A percentile compares a stretch with the other conserved stretches of the same genome.
These are phyloP conservation scores for Bellardia bayeri DNA, from an alignment of 2,888 invertebrate genomes.

Conservation along the genomic window DNA sequence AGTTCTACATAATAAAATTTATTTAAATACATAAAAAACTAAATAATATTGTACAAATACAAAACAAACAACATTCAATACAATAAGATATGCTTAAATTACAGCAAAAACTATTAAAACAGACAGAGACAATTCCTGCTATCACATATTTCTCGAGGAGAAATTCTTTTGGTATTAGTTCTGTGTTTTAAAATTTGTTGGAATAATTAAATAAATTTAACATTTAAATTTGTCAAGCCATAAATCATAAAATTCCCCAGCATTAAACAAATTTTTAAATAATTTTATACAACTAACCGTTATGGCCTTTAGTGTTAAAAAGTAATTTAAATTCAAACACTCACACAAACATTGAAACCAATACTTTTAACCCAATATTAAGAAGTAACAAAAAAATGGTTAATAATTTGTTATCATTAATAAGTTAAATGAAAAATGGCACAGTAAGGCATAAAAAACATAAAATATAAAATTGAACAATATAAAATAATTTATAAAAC, in stretches of 20 bases:
- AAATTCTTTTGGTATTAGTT: background rate
- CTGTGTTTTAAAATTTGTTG: background rate
- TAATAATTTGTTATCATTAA: conserved; percentile 29
- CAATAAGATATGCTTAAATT: no score
- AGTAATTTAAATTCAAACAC: background rate
- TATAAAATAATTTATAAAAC: background rate
- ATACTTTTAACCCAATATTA: conserved; percentile 5
- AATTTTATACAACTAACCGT: conserved; percentile 23
- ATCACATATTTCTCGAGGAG: background rate
- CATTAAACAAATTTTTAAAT: background rate
- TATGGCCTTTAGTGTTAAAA: background rate
- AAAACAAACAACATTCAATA: no score
- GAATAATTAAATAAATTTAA: background rate
- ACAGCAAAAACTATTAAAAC: no score
- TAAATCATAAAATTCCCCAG: background rate
- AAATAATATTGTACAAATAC: background rate
- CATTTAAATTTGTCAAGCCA: background rate
- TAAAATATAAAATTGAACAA: background rate
- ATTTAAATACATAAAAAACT: background rate
- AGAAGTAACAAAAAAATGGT: conserved; percentile 8
- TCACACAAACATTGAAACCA: background rate
- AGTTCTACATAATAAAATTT: background rate
- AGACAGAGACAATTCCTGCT: no score
- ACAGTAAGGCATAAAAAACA: background rate
- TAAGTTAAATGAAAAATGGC: conserved; percentile 1